A percentile compares a stretch with the other conserved stretches of the same genome.
phyloP scores from a whole-genome alignment of 2,113 vertebrate species.

The Gorsachius goisagi region DNA sequence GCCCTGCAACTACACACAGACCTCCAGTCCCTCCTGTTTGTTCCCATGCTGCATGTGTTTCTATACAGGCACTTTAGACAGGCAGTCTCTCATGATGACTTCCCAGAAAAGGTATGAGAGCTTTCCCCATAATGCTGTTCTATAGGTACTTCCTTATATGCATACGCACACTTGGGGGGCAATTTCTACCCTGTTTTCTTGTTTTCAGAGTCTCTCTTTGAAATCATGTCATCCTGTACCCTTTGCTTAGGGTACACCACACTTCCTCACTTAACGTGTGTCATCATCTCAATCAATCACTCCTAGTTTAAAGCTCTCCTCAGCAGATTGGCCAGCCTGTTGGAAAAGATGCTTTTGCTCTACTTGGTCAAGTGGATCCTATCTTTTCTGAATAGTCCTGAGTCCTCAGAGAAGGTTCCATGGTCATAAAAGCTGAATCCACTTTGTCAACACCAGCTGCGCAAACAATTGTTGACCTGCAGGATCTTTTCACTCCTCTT shows the following conservation, averaged over 20 bases:
- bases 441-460: not conserved
- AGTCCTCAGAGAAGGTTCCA: not conserved
- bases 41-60: not conserved
- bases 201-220: not conserved
- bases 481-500: not conserved
- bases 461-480: not conserved
- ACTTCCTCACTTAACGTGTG: not conserved
- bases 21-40: not conserved
- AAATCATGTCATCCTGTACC: not conserved
- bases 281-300: not conserved
- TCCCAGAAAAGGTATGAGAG: not conserved
- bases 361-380: not conserved
- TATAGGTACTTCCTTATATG: not conserved
- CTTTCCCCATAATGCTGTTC: not conserved
- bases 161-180: too few species aligned
- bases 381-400: not conserved
- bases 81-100: not conserved
- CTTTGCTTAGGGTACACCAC: not conserved
- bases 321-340: not conserved
- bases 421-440: not conserved
- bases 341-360: not conserved
- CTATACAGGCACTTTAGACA: not conserved
- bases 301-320: not conserved
- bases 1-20: not conserved
- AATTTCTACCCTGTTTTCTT: not conserved